These are phyloP conservation scores for Plebejus anna DNA, from an alignment of 2,888 invertebrate genomes.

Conservation along the genomic window DNA sequence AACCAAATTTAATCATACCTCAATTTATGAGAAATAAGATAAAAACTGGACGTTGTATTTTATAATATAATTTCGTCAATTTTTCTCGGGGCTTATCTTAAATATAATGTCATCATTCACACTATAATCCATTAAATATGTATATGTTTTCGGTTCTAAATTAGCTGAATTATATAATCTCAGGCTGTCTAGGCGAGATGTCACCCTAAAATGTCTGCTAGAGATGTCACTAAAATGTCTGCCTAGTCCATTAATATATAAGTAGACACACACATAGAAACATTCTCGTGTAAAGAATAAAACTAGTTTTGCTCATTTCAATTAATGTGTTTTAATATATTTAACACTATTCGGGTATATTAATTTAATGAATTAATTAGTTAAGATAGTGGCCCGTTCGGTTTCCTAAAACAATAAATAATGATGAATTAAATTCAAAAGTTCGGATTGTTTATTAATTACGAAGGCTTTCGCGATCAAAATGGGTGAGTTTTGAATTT, in stretches of 20 bases:
- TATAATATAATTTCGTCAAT: slow-evolving; percentile 13
- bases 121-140: slow-evolving; percentile 6
- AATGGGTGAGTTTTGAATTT: slow-evolving; percentile 12
- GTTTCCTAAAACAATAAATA: neutral
- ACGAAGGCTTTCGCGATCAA: neutral
- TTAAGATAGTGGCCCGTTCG: neutral
- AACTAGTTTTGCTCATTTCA: neutral
- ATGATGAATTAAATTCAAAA: neutral
- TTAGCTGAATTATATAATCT: neutral
- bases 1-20: slow-evolving; percentile 6
- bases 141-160: slow-evolving; percentile 6
- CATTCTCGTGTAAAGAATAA: neutral
- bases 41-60: slow-evolving; percentile 22
- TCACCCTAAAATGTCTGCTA: neutral
- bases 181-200: neutral
- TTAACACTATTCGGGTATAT: neutral
- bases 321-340: neutral
- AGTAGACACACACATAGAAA: neutral
- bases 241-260: neutral
- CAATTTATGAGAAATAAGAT: slow-evolving; percentile 23
- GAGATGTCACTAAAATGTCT: neutral
- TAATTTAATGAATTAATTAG: neutral
- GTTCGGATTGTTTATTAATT: slow-evolving; percentile 9
- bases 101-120: slow-evolving; percentile 22
- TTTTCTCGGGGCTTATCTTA: slow-evolving; percentile 4